These are phyloP conservation scores for Xenentodon cancila DNA, from an alignment of 2,797 vertebrate species.

Conservation along the genomic window DNA sequence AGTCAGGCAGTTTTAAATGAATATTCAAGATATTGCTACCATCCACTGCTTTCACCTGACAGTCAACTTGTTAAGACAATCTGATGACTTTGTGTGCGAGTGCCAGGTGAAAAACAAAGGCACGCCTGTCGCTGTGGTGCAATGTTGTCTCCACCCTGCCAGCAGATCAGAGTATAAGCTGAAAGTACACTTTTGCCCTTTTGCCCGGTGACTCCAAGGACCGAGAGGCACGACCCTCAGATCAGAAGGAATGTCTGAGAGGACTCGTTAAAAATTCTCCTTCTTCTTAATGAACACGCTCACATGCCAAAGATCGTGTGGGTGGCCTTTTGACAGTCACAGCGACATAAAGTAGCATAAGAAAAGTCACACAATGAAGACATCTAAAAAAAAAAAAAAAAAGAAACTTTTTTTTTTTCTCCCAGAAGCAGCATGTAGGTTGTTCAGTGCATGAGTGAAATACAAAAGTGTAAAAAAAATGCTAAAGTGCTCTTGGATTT, in stretches of 20 bases:
- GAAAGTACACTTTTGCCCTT: constrained; percentile 3
- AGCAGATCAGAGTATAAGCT: constrained; percentile 8
- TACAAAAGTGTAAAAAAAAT: not conserved
- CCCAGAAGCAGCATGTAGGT: no score
- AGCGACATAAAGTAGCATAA: not conserved
- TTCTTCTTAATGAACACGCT: constrained; percentile 12
- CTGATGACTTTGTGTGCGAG: not conserved
- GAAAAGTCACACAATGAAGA: not conserved
- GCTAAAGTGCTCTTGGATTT: not conserved
- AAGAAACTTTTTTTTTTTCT: no score
- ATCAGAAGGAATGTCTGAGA: constrained; percentile 19
- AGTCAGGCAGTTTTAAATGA: not conserved
- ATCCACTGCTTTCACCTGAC: constrained; percentile 12
- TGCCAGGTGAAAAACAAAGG: constrained; percentile 25
- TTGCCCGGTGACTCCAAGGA: rapidly evolving
- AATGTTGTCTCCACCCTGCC: constrained; percentile 36
- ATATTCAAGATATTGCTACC: not conserved
- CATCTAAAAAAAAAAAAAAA: not conserved
- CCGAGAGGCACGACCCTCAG: no score
- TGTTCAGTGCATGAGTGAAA: not conserved
- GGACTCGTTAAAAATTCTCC: constrained; percentile 19
- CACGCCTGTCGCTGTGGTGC: constrained; percentile 40
- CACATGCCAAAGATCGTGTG: not conserved
- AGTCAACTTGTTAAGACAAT: not conserved
- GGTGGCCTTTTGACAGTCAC: not conserved